Base-by-base conservation (phyloP, 2,113 vertebrate genomes). In the Athene noctua region DNA sequence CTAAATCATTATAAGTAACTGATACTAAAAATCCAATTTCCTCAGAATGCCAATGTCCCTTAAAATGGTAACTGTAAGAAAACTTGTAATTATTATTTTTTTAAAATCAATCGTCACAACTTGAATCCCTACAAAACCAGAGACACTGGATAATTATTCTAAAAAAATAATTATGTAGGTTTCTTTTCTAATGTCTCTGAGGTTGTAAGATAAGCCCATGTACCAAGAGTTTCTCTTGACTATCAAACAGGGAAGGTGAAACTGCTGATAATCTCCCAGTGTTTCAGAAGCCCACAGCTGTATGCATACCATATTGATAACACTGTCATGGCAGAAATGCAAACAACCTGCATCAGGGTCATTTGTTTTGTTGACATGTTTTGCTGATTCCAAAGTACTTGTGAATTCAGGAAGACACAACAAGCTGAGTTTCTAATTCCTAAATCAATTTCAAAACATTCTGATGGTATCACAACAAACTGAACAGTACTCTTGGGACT, bases 391-490 rank as follows among this genome's bases (percentile, higher is more conserved):
- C 51, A 21, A 93, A 94, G 49, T 65, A 88, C 49, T 80, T 54
- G 23, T 42, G 74, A 91, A 95, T 83, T 90, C 78, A 94, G 44
- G 38, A 59, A 65, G 40, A 74, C 17, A 75, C 16, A 80, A 74
- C 91, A 96, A 79, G 32, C 72, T 46, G 8, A 15, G 44, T 15
- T 91, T 95, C 72, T 30, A 71, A 91, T 68, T 95, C 81, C 86
- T 71, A 81, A 95, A 75, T 26, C 65, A 65, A 94, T 94, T 93
- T 71, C 83, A 92, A 74, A 94, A 85, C 12, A 84, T 63, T 81
- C 71, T 89, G 90, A 94, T 91, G 59, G n/a, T 92, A 94, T 94
- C 94, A 88, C 71, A 93, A 38, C n/a, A 80, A 92, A 95, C 26
- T 30, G 52, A 90, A 90, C 0, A 1, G 55, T 38, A 80, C 36